Conservation (phyloP, 35 echinoderm and acorn worm genomes). For the Stichopus chloronotus region DNA sequence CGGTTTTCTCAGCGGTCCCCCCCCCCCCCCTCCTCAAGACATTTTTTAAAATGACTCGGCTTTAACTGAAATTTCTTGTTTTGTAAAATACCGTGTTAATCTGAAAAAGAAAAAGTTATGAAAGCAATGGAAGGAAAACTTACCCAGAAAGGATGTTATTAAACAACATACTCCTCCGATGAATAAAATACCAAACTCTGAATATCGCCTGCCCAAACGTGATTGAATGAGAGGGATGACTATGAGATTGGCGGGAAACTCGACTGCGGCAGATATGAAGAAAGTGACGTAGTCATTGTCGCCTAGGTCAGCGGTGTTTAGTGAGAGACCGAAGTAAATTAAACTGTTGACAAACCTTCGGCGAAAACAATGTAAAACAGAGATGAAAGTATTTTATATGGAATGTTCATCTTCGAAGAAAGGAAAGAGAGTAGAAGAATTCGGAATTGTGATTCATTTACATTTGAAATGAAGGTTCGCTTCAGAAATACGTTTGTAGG, state of each 20-base stretch:
- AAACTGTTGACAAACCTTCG: slow-evolving; percentile 80
- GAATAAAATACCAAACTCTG: neutral
- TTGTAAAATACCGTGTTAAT: too few species aligned
- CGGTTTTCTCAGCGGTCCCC: too few species aligned
- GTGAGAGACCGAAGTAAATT: slow-evolving; percentile 87
- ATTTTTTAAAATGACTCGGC: too few species aligned
- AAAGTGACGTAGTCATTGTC: slow-evolving; percentile 78
- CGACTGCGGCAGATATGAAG: slow-evolving; percentile 79
- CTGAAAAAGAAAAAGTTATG: too few species aligned
- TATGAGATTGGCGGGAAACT: slow-evolving; percentile 75
- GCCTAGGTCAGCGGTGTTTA: slow-evolving; percentile 87
- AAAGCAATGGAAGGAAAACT: neutral
- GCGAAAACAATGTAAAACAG: neutral
- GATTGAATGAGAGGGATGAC: slow-evolving; percentile 71
- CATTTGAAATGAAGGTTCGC: too few species aligned
- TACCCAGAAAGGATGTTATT: slow-evolving; percentile 26
- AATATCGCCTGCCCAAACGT: slow-evolving; percentile 59
- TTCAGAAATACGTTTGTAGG: neutral
- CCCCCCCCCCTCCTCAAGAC: too few species aligned
- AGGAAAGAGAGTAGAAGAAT: too few species aligned
- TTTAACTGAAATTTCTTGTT: too few species aligned
- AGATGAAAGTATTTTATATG: neutral
- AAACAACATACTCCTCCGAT: slow-evolving; percentile 21
- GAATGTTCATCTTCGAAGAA: too few species aligned
- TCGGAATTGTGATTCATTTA: too few species aligned